Conservation (phyloP, 2,888 invertebrate species). For the Lysandra coridon region DNA sequence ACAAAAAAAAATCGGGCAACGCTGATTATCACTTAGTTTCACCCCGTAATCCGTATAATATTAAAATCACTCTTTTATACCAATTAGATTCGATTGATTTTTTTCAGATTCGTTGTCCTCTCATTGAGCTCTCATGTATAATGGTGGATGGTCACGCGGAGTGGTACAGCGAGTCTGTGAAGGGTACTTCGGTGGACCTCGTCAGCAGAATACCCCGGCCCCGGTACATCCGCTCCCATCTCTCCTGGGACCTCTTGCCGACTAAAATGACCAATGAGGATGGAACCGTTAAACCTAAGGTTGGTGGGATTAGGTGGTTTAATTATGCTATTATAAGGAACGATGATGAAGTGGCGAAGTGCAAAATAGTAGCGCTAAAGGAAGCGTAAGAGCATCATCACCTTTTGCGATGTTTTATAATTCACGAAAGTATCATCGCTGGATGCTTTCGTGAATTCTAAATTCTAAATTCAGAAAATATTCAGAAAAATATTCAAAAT, state of each 20-base stretch:
- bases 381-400: too few relatives aligned
- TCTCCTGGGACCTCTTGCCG: slow-evolving; percentile 87
- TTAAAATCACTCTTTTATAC: too few relatives aligned
- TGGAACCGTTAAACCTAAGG: slow-evolving; percentile 85
- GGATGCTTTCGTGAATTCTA: too few relatives aligned
- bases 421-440: too few relatives aligned
- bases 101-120: slow-evolving; percentile 84
- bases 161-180: slow-evolving; percentile 79
- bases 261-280: slow-evolving; percentile 82
- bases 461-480: too few relatives aligned
- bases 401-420: too few relatives aligned
- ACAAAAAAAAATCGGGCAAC: too few relatives aligned
- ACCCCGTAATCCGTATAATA: too few relatives aligned
- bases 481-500: too few relatives aligned
- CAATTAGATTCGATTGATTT: not conserved
- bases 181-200: slow-evolving; percentile 87
- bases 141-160: slow-evolving; percentile 82
- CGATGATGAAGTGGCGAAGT: too few relatives aligned
- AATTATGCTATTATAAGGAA: not conserved
- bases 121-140: slow-evolving; percentile 85
- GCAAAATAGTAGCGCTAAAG: too few relatives aligned
- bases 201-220: slow-evolving; percentile 84
- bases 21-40: too few relatives aligned
- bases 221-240: slow-evolving; percentile 87
- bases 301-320: slow-evolving; percentile 47